Conservation (phyloP, 2,113 vertebrate species). For the Corydoras maculifer region DNA sequence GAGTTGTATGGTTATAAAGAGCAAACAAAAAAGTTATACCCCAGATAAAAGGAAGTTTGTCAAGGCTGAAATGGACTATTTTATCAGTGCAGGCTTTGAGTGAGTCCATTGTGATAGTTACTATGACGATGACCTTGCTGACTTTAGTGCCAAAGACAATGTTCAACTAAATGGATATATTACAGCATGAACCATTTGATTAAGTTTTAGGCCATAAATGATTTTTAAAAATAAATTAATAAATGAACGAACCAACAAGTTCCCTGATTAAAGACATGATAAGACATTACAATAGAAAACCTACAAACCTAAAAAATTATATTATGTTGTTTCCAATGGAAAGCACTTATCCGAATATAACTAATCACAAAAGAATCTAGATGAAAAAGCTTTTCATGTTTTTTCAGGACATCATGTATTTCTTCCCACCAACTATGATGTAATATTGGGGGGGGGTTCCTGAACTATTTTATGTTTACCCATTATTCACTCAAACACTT, state of each 20-base stretch:
- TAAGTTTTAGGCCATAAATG: not conserved
- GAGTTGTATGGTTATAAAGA: constrained; percentile 43
- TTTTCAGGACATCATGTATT: too few relatives aligned
- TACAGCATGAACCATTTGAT: constrained; percentile 13
- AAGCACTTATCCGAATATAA: too few relatives aligned
- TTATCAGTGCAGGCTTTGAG: constrained; percentile 19
- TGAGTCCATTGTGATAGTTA: constrained; percentile 12
- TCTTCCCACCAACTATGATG: too few relatives aligned
- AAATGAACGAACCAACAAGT: not conserved
- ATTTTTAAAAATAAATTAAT: not conserved
- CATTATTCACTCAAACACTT: too few relatives aligned
- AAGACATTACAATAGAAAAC: too few relatives aligned
- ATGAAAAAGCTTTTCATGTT: too few relatives aligned
- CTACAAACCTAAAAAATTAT: too few relatives aligned
- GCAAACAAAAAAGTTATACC: constrained; percentile 11
- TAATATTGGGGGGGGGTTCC: too few relatives aligned
- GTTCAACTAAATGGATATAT: constrained; percentile 28
- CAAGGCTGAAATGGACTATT: not conserved
- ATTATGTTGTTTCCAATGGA: too few relatives aligned
- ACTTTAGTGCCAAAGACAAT: constrained; percentile 28
- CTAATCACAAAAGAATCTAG: too few relatives aligned
- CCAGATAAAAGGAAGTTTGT: constrained; percentile 13
- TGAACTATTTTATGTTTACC: too few relatives aligned
- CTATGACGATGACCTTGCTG: constrained; percentile 30
- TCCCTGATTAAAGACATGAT: not conserved